A percentile compares a stretch with the other conserved stretches of the same genome.
Conservation (phyloP, 2,888 invertebrate species). For the Agrotis exclamationis region DNA sequence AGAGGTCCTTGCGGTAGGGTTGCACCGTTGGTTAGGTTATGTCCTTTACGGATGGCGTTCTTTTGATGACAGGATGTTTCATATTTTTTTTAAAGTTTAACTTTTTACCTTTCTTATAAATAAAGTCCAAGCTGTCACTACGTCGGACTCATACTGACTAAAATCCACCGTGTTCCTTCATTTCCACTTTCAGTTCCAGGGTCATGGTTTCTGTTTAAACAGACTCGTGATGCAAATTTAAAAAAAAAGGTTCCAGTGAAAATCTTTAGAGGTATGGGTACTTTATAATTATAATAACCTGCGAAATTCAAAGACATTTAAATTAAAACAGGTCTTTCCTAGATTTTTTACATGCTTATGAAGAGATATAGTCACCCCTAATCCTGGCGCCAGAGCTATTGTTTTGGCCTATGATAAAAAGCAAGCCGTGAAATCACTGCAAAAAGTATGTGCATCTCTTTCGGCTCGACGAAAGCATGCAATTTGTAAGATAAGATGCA, state of each 20-base stretch:
- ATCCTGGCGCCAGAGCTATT: conserved; percentile 50
- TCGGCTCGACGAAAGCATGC: conserved; percentile 38
- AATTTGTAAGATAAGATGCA: conserved; percentile 48
- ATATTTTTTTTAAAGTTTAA: not conserved
- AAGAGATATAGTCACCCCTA: conserved; percentile 47
- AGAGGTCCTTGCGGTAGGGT: conserved; percentile 67
- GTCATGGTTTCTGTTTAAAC: too few species aligned
- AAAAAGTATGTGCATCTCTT: conserved; percentile 49
- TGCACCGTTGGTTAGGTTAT: conserved; percentile 36
- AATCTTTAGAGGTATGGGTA: too few species aligned
- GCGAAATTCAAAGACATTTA: too few species aligned
- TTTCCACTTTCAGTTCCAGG: too few species aligned
- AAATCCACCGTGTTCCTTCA: too few species aligned
- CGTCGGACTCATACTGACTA: too few species aligned
- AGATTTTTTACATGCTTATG: not conserved
- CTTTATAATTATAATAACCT: too few species aligned
- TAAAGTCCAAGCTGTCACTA: too few species aligned
- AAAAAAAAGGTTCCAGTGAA: too few species aligned
- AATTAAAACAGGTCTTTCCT: too few species aligned
- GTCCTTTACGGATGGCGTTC: not conserved
- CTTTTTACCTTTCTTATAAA: not conserved
- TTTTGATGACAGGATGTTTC: not conserved
- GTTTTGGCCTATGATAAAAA: conserved; percentile 55
- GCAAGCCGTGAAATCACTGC: conserved; percentile 34
- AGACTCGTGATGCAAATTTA: too few species aligned